Percentiles rank a stretch among this genome's conserved stretches.
Conservation (phyloP, 2,113 vertebrate species). For the Rhipidura dahli region DNA sequence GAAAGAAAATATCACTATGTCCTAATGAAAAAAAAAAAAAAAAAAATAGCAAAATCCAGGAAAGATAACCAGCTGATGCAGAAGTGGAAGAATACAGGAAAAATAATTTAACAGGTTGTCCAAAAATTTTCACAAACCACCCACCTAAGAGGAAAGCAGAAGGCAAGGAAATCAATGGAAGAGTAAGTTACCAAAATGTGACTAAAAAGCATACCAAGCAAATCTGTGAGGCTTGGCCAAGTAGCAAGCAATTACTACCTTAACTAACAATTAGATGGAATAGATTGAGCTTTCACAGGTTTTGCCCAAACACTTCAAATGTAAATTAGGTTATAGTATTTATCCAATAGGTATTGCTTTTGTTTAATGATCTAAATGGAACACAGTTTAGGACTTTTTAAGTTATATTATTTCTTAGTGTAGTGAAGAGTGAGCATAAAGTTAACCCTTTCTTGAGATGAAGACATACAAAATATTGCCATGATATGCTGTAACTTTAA, state of each 20-base stretch:
- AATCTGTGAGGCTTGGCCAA: background rate
- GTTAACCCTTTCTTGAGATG: background rate
- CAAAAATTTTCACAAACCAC: background rate
- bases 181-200: background rate
- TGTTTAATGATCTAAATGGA: background rate
- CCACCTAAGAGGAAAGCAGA: background rate
- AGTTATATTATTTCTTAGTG: background rate
- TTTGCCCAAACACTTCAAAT: background rate
- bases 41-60: background rate
- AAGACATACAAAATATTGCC: background rate
- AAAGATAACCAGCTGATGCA: background rate
- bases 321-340: background rate
- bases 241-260: background rate
- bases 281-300: background rate
- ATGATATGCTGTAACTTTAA: background rate
- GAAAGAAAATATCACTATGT: background rate
- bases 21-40: background rate
- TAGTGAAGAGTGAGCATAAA: background rate
- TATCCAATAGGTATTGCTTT: background rate
- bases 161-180: background rate
- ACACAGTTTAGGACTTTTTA: background rate
- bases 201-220: background rate
- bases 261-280: background rate
- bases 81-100: background rate
- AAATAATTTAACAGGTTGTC: background rate